phyloP scores from a whole-genome alignment of 37 sponge, comb jelly and placozoan genomes.

The Haliclona indistincta region DNA sequence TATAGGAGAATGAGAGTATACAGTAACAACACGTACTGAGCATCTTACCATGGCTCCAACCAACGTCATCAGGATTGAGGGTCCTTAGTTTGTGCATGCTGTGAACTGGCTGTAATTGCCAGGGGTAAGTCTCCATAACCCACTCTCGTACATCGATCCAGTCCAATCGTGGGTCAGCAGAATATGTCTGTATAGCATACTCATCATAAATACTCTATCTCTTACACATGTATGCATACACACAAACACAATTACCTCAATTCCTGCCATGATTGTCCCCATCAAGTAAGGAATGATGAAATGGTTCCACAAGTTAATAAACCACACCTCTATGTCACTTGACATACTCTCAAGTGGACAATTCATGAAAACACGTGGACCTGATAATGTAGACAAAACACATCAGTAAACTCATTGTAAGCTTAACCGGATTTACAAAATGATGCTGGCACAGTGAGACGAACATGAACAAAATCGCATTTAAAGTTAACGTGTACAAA shows the following conservation, averaged over 20 bases:
- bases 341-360: conserved; percentile 51
- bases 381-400: conserved; percentile 7
- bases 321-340: conserved; percentile 73
- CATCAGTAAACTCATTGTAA: too few relatives aligned
- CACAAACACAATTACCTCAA: conserved; percentile 55
- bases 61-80: conserved; percentile 76
- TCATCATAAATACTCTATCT: background rate
- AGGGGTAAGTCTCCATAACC: conserved; percentile 76
- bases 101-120: conserved; percentile 40
- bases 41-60: conserved; percentile 69
- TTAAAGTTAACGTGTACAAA: too few relatives aligned
- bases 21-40: background rate
- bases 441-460: too few relatives aligned
- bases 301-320: conserved; percentile 82
- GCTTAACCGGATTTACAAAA: background rate
- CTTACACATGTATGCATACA: background rate
- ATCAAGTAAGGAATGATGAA: conserved; percentile 81
- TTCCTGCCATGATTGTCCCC: conserved; percentile 78
- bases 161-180: conserved; percentile 52
- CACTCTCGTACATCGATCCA: conserved; percentile 81
- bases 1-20: background rate
- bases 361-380: conserved; percentile 72
- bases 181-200: conserved; percentile 46
- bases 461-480: too few relatives aligned
- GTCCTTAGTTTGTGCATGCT: conserved; percentile 61